Evolutionary conservation across 2,888 invertebrate species (phyloP).

Genomic region (Eupithecia subfuscata): DNA sequence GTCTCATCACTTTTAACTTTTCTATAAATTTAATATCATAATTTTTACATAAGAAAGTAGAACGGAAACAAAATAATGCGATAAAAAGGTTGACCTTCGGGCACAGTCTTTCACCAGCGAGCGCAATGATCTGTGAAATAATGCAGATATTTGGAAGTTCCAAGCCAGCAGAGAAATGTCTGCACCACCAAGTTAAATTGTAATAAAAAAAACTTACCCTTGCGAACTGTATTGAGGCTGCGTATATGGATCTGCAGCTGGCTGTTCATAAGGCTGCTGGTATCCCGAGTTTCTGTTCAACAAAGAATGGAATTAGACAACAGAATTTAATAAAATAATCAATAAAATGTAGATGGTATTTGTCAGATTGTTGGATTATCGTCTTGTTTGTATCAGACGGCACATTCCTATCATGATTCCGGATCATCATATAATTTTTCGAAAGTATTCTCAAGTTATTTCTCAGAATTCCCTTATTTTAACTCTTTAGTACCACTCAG

Average conservation of each 20-base stretch:
- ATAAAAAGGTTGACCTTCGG: background rate
- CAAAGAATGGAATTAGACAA: constrained; percentile 1
- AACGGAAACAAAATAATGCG: background rate
- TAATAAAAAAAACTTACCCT: constrained; percentile 55
- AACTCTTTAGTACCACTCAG: no score
- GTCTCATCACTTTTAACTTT: constrained; percentile 50
- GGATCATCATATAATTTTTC: constrained; percentile 66
- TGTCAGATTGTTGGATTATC: constrained; percentile 65
- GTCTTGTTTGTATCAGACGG: constrained; percentile 82
- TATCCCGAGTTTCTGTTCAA: constrained; percentile 71
- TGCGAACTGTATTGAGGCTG: constrained; percentile 68
- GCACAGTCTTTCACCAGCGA: background rate
- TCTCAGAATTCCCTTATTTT: background rate
- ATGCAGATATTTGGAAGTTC: background rate
- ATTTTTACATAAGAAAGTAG: background rate
- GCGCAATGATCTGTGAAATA: background rate
- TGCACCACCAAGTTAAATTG: background rate
- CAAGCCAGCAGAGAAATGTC: background rate
- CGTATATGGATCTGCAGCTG: constrained; percentile 69
- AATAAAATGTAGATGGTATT: background rate
- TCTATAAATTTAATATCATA: constrained; percentile 10
- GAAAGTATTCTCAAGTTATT: no score
- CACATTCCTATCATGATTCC: constrained; percentile 81
- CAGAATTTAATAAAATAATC: background rate
- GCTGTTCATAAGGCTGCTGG: constrained; percentile 71